Evolutionary conservation across 2,888 invertebrate species (phyloP), one percentile per base, ranked within the genome.

Genomic region (Perithous albicinctus): DNA sequence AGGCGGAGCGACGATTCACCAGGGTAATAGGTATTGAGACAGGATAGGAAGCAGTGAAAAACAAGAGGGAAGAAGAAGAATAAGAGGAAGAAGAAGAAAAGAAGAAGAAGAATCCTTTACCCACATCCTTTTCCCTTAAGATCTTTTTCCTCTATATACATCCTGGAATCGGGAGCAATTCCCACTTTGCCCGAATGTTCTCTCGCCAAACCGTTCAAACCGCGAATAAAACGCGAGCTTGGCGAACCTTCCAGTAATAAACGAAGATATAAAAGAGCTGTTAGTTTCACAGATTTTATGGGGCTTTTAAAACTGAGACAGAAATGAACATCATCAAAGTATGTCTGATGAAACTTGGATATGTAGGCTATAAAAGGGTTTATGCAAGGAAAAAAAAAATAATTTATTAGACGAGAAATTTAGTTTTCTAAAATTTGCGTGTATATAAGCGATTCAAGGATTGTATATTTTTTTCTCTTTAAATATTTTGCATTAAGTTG

Each of bases 21-120:
- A 38, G 32, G 54, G 56, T 78, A 78, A 66, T 72, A 48, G 72
- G 46, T 66, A 78, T 78, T 59, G 72, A 72, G 72, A 51, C 38
- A 23, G 46, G 32, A 35, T 59, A 66, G 15, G 43, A 73, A 76
- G 54, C 35, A 61, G 18, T 5, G 51, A 20, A 29, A 41, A 15
- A 54, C 20, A 23, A 41, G 20, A 35, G 23, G 15, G 12, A 73
- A 46, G 35, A n/a, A n/a, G n/a, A n/a, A n/a, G n/a, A n/a, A n/a
- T n/a, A n/a, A n/a, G n/a, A n/a, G n/a, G n/a, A n/a, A n/a, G n/a
- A n/a, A n/a, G n/a, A n/a, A n/a, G 43, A 12, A 23, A 61, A 69
- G 12, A 41, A 61, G 46, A 32, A 51, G 46, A 59, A 56, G 32
- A 18, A 51, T 5, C 61, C 26, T 59, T 72, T n/a, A 20, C 29